Percentiles rank a stretch among this genome's conserved stretches.
phyloP scores from a whole-genome alignment of 2,113 vertebrate species.

The Hippocampus abdominalis region DNA sequence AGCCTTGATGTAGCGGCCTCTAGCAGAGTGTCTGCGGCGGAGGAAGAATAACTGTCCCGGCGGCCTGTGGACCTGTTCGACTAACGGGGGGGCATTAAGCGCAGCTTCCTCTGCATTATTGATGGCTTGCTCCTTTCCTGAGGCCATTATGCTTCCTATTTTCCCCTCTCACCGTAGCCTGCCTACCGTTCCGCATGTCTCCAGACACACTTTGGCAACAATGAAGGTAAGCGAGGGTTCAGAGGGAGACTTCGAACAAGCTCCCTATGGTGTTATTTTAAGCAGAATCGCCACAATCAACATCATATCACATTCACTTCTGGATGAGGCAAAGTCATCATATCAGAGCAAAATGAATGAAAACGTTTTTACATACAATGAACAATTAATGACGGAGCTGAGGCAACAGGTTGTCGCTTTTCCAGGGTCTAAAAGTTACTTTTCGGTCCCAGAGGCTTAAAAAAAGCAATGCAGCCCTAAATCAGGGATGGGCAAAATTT shows the following conservation, averaged over 20 bases:
- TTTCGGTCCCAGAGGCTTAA: too few species aligned
- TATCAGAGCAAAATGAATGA: background rate
- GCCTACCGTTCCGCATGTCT: conserved; percentile 54
- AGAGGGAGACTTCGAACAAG: conserved; percentile 30
- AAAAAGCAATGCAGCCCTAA: background rate
- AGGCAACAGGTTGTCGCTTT: too few species aligned
- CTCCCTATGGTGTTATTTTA: conserved; percentile 57
- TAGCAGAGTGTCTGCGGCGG: conserved; percentile 42
- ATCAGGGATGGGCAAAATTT: too few species aligned
- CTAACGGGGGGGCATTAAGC: conserved; percentile 67
- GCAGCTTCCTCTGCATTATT: conserved; percentile 70
- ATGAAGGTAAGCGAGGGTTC: conserved; percentile 41
- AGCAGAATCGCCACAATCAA: conserved; percentile 35
- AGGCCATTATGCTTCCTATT: conserved; percentile 62
- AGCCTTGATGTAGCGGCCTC: conserved; percentile 56
- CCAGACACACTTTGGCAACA: conserved; percentile 49
- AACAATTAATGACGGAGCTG: background rate
- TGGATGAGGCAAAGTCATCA: background rate
- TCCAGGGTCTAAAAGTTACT: too few species aligned
- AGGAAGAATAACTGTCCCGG: conserved; percentile 52
- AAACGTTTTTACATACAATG: background rate
- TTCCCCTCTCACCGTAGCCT: conserved; percentile 59
- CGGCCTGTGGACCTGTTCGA: conserved; percentile 70
- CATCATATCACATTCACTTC: background rate
- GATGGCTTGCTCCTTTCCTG: conserved; percentile 56